Conservation (phyloP, 2,888 invertebrate genomes). For the Mesorhabditis sp. region DNA sequence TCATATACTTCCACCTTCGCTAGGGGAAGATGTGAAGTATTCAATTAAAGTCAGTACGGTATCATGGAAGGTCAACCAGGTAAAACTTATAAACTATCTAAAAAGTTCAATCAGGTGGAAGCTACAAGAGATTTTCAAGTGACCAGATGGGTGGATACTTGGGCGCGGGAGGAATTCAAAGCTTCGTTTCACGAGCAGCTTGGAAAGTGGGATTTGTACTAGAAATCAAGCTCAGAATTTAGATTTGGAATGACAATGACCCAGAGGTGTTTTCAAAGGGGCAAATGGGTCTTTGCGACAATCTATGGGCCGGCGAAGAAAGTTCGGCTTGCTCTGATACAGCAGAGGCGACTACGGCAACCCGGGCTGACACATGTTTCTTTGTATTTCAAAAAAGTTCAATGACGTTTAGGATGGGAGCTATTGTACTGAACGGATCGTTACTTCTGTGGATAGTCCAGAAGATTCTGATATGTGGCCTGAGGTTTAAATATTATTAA, state of each 20-base stretch:
- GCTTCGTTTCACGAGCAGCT: constrained; percentile 27
- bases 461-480: constrained; percentile 15
- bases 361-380: constrained; percentile 24
- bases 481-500: neutral
- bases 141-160: constrained; percentile 42
- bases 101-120: constrained; percentile 2
- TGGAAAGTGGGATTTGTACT: constrained; percentile 15
- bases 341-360: constrained; percentile 30
- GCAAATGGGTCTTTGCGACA: constrained; percentile 31
- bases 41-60: constrained; percentile 8
- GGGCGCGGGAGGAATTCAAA: constrained; percentile 38
- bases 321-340: constrained; percentile 29
- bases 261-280: constrained; percentile 41
- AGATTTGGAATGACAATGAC: constrained; percentile 26
- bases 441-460: constrained; percentile 18
- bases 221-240: neutral
- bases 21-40: constrained; percentile 17
- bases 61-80: constrained; percentile 11
- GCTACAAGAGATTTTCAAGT: constrained; percentile 27
- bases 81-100: neutral
- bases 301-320: constrained; percentile 23
- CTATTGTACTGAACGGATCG: constrained; percentile 22
- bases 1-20: constrained; percentile 35
- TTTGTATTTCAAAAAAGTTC: constrained; percentile 8
- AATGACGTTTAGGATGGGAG: constrained; percentile 23